These are phyloP conservation scores for Drosophila setosimentum DNA, from an alignment of 2,888 invertebrate genomes.

Conservation along the genomic window DNA sequence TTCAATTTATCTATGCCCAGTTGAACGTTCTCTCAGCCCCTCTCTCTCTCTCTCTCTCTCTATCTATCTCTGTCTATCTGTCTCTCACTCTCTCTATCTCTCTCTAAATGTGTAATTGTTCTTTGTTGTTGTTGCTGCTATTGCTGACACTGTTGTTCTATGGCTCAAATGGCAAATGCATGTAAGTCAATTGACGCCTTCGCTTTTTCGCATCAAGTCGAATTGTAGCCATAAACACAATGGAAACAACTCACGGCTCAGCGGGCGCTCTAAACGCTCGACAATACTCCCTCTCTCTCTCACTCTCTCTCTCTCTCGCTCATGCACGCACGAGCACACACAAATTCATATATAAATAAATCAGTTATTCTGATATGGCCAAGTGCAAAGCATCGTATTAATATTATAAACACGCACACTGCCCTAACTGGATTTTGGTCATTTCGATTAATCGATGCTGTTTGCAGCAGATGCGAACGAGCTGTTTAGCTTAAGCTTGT, in stretches of 20 bases:
- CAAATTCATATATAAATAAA: slow-evolving; percentile 38
- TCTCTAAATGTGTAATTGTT: not conserved
- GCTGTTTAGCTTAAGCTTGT: not conserved
- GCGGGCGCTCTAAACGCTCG: slow-evolving; percentile 12
- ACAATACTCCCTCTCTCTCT: not conserved
- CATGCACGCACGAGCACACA: not conserved
- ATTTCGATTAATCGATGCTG: not conserved
- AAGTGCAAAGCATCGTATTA: slow-evolving; percentile 44
- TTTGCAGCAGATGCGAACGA: not conserved
- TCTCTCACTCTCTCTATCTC: not conserved
- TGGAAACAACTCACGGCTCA: slow-evolving; percentile 13
- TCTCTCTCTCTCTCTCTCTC: not conserved
- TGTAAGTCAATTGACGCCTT: slow-evolving; percentile 53
- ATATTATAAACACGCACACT: slow-evolving; percentile 41
- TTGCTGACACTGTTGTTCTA: not conserved
- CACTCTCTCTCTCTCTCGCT: not conserved
- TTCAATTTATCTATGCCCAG: slow-evolving; percentile 3
- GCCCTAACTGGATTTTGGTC: not conserved
- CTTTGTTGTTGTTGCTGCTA: not conserved
- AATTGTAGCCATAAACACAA: slow-evolving; percentile 41
- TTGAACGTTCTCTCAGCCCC: no score
- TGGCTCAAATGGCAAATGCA: slow-evolving; percentile 47
- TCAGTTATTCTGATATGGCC: slow-evolving; percentile 43
- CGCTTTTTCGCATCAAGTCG: slow-evolving; percentile 38
- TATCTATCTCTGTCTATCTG: not conserved